Evolutionary conservation across 2,113 vertebrate genomes (phyloP), one percentile per base, ranked within the genome.

Genomic region (Gopherus flavomarginatus): DNA sequence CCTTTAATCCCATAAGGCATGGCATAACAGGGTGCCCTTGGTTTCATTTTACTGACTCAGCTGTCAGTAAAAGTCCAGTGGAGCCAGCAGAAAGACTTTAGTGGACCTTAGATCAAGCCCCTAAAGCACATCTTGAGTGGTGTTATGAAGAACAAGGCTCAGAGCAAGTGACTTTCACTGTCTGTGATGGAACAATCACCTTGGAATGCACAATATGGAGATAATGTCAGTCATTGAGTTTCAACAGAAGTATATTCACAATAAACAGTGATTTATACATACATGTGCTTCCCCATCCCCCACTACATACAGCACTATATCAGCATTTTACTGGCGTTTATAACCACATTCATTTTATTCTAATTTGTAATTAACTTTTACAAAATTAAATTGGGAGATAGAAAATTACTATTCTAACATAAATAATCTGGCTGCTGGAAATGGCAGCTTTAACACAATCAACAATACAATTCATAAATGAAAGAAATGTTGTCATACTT

Each of bases 361-460:
- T 98, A 97, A 97, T 98, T 97, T 97, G 95, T 98, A 98, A 98
- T 98, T 98, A 98, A 97, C 96, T 98, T 98, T 97, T 97, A 97
- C 97, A 96, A 97, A 98, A 98, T 98, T 98, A 98, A 98, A 98
- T 97, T 94, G 97, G 85, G 95, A 98, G 96, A 97, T 89, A 93
- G 95, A 97, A 98, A 98, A 98, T 98, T 96, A 97, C 94, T 95
- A 95, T 94, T 97, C 94, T 42, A 57, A 96, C 92, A 97, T 97
- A 98, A 98, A 98, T 98, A 98, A 98, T 87, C 95, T 97, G 96
- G 87, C 90, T 89, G 94, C 95, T 91, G 95, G 96, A 97, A 96
- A 96, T 95, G 97, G 95, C 97, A 96, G 88, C 81, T 98, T 98
- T 98, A 98, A 98, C 95, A 95, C 93, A 97, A 97, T 96, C 97